A percentile compares a stretch with the other conserved stretches of the same genome.
These are phyloP conservation scores for Carlito syrichta DNA, from an alignment of 2,113 vertebrate species.

Conservation along the genomic window DNA sequence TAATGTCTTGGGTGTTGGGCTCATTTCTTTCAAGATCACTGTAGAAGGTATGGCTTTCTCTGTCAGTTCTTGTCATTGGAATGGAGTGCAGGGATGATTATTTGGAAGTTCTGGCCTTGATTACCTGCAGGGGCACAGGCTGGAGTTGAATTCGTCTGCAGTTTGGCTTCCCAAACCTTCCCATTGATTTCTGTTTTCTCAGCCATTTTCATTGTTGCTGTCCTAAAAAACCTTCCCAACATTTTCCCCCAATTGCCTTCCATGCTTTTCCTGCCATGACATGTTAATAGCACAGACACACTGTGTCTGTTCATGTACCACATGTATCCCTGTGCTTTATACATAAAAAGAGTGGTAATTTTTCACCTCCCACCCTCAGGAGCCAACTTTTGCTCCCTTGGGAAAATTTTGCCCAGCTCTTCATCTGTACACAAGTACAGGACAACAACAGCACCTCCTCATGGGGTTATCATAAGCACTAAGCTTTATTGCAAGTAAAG, in stretches of 20 bases:
- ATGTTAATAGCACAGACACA: neutral
- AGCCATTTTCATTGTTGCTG: neutral
- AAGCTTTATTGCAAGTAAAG: rapidly evolving
- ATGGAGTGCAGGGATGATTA: neutral
- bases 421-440: neutral
- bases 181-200: neutral
- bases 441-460: neutral
- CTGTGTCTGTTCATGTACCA: neutral
- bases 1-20: neutral
- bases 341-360: neutral
- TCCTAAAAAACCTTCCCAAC: neutral
- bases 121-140: too few species aligned
- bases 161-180: neutral
- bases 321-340: neutral
- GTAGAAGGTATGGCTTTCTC: neutral
- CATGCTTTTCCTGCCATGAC: neutral
- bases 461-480: rapidly evolving
- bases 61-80: neutral
- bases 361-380: neutral
- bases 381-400: neutral
- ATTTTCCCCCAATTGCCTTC: neutral
- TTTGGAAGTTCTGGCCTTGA: neutral
- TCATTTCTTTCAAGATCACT: neutral
- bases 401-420: neutral
- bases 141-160: neutral